These are phyloP conservation scores for Noturus placidus DNA, from an alignment of 2,113 vertebrate species.

Conservation along the genomic window DNA sequence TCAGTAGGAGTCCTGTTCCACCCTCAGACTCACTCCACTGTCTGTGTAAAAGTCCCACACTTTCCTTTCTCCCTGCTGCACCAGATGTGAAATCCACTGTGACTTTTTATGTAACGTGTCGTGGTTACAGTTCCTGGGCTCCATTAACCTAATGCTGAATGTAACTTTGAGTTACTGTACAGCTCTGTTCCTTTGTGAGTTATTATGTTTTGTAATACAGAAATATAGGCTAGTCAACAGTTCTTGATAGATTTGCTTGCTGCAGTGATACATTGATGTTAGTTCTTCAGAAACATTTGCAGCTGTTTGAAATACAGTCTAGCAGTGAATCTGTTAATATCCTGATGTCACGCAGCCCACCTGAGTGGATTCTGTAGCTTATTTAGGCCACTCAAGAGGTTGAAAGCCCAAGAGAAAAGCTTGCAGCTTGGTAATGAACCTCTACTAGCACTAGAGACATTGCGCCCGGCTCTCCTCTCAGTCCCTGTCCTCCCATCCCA, in stretches of 20 bases:
- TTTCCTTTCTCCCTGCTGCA: not conserved
- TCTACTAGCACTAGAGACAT: not conserved
- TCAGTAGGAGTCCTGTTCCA: conserved; percentile 29
- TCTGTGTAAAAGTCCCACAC: conserved; percentile 1
- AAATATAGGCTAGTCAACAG: not conserved
- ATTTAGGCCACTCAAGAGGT: conserved; percentile 42
- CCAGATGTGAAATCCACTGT: conserved; percentile 16
- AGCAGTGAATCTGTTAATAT: not conserved
- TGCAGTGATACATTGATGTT: not conserved
- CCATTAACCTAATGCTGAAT: not conserved
- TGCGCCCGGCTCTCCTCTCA: conserved; percentile 10
- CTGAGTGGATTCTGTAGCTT: conserved; percentile 19
- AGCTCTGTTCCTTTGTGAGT: not conserved
- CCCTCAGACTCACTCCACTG: conserved; percentile 5
- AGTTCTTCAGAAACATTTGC: not conserved
- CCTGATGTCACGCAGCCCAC: conserved; percentile 9
- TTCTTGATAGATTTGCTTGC: conserved; percentile 5
- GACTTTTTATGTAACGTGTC: conserved; percentile 14
- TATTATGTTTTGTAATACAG: not conserved
- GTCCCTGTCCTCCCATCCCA: conserved; percentile 39
- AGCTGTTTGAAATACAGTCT: not conserved
- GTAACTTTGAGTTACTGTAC: not conserved
- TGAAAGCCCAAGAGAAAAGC: conserved; percentile 34
- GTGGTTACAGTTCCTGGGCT: not conserved
- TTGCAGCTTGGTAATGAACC: conserved; percentile 11